Evolutionary conservation across 2,113 vertebrate genomes (phyloP).

Genomic region (Dolichallabes microphthalmus): DNA sequence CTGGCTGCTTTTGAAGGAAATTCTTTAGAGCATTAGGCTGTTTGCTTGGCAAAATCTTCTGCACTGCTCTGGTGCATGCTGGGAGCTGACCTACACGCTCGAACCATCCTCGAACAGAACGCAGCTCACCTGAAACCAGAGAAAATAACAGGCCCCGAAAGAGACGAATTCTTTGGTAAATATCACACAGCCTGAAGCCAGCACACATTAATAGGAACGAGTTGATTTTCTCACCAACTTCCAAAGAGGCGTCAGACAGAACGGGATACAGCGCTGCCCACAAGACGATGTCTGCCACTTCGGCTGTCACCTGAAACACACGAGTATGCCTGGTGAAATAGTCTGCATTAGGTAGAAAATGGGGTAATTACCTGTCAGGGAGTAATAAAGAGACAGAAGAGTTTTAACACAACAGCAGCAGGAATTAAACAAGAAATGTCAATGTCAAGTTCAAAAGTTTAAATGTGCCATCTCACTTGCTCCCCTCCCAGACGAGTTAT

Average conservation of each 20-base stretch:
- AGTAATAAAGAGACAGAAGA: neutral
- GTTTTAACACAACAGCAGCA: neutral
- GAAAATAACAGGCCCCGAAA: neutral
- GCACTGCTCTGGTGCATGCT: conserved; percentile 73
- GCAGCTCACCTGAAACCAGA: conserved; percentile 71
- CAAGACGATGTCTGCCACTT: conserved; percentile 83
- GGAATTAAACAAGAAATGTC: neutral
- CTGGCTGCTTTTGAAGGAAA: conserved; percentile 82
- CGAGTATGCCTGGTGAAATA: neutral
- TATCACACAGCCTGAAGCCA: neutral
- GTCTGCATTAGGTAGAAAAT: neutral
- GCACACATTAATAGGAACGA: neutral
- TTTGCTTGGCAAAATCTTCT: conserved; percentile 73
- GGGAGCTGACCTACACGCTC: conserved; percentile 69
- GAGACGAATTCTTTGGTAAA: neutral
- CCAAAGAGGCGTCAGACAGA: conserved; percentile 67
- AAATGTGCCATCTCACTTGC: neutral
- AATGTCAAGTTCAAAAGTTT: neutral
- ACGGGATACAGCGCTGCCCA: conserved; percentile 82
- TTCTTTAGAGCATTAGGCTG: conserved; percentile 72
- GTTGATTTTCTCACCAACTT: conserved; percentile 55
- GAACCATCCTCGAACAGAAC: conserved; percentile 78
- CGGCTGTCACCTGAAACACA: conserved; percentile 74
- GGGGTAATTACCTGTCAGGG: neutral
- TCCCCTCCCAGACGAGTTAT: neutral